Evolutionary conservation across 1,140 invertebrate species (phyloP).

Genomic region (Drosophila prosaltans): DNA sequence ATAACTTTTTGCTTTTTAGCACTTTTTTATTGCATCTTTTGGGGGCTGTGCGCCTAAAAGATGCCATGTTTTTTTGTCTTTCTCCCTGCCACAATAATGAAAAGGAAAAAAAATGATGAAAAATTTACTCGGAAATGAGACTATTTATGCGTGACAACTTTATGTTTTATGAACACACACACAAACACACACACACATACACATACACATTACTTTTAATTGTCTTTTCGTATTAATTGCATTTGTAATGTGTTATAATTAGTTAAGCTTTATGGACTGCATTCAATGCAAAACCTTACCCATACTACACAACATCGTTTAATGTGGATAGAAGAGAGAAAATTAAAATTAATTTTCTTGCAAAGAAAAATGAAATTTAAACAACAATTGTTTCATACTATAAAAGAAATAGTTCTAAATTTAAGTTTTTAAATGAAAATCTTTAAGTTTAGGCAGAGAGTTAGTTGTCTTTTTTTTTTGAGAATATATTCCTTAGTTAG

Average conservation of each 20-base stretch:
- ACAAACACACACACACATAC: too few species aligned
- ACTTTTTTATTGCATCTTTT: neutral
- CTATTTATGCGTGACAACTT: conserved; percentile 7
- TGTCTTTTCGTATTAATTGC: conserved; percentile 68
- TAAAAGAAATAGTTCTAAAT: neutral
- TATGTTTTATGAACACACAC: conserved; percentile 37
- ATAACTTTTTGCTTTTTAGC: neutral
- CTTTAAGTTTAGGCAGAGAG: too few species aligned
- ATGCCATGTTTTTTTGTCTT: neutral
- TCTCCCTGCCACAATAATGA: neutral
- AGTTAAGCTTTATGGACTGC: conserved; percentile 55
- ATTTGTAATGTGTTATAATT: conserved; percentile 74
- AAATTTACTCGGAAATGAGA: neutral
- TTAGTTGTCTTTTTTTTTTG: too few species aligned
- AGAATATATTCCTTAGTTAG: too few species aligned
- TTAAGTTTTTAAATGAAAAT: too few species aligned
- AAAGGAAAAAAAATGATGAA: neutral
- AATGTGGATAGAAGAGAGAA: neutral
- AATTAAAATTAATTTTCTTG: conserved; percentile 14
- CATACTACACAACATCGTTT: conserved; percentile 14
- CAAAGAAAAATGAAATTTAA: conserved; percentile 2
- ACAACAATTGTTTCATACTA: neutral
- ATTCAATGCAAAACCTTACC: too few species aligned
- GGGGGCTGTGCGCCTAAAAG: neutral
- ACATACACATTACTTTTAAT: conserved; percentile 56